Evolutionary conservation across 2,797 vertebrate species (phyloP).

Genomic region (Coranthus polyacanthus): DNA sequence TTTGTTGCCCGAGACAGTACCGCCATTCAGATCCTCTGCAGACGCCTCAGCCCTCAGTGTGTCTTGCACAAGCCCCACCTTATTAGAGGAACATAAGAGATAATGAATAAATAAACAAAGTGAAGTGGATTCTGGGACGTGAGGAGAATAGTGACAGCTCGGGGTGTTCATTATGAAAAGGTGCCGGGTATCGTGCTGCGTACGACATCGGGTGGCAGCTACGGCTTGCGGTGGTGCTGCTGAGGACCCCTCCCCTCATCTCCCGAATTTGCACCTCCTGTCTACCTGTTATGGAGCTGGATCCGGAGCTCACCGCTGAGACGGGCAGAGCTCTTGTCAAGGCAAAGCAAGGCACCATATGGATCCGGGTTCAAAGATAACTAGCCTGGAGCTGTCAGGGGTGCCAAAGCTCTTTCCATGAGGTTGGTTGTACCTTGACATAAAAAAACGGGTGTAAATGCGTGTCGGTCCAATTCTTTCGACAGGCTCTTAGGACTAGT

Average conservation of each 20-base stretch:
- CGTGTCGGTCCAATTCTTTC: neutral
- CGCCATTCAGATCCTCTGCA: constrained; percentile 46
- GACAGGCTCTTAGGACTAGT: neutral
- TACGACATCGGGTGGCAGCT: constrained; percentile 37
- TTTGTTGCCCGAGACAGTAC: constrained; percentile 62
- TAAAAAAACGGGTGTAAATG: constrained; percentile 17
- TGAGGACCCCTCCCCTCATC: constrained; percentile 27
- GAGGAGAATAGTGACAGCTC: constrained; percentile 56
- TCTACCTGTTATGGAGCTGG: constrained; percentile 8
- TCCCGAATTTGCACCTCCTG: constrained; percentile 14
- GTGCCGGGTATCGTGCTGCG: constrained; percentile 48
- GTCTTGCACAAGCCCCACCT: constrained; percentile 46
- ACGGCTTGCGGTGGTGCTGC: neutral
- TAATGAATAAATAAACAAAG: constrained; percentile 79
- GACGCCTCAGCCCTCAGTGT: constrained; percentile 26
- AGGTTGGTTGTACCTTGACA: constrained; percentile 29
- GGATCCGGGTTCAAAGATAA: constrained; percentile 53
- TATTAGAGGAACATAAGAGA: constrained; percentile 64
- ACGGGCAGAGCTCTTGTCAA: constrained; percentile 43
- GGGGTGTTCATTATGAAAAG: constrained; percentile 60
- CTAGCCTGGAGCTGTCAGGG: constrained; percentile 56
- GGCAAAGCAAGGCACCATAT: constrained; percentile 22
- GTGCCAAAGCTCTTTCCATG: constrained; percentile 3
- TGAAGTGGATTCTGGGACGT: constrained; percentile 49
- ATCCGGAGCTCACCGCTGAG: constrained; percentile 33